Evolutionary conservation across 2,797 vertebrate genomes (phyloP).

Genomic region (Hephaestus fuliginosus): DNA sequence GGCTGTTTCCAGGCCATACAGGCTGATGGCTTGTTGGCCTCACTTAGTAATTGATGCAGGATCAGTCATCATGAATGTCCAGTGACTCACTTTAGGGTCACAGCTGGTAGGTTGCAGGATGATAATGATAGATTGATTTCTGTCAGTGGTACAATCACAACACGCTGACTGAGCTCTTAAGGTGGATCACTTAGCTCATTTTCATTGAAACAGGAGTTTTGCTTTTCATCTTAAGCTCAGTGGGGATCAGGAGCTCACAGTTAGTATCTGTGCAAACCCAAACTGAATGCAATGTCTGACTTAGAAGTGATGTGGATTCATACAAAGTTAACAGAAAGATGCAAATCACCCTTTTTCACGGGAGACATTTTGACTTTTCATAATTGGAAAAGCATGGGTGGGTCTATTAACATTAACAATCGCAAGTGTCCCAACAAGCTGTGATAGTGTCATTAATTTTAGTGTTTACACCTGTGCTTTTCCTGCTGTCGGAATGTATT

Average conservation of each 20-base stretch:
- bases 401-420: not conserved
- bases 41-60: constrained; percentile 57
- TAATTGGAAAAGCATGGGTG: not conserved
- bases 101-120: constrained; percentile 48
- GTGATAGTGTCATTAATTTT: not conserved
- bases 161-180: constrained; percentile 51
- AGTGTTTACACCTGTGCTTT: not conserved
- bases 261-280: not conserved
- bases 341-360: not conserved
- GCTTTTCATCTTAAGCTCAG: not conserved
- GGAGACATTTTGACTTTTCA: not conserved
- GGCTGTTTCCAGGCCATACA: constrained; percentile 57
- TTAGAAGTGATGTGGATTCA: not conserved
- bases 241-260: not conserved
- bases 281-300: not conserved
- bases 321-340: not conserved
- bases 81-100: constrained; percentile 54
- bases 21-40: constrained; percentile 65
- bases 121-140: constrained; percentile 66
- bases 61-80: constrained; percentile 68
- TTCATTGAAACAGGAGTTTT: constrained; percentile 26
- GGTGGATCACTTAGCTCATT: not conserved
- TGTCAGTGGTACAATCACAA: constrained; percentile 45
- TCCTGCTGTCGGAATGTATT: not conserved
- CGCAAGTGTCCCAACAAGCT: not conserved